Percentiles rank a stretch among this genome's conserved stretches.
Conservation (phyloP, 2,888 invertebrate species). For the Dichetophora obliterata region DNA sequence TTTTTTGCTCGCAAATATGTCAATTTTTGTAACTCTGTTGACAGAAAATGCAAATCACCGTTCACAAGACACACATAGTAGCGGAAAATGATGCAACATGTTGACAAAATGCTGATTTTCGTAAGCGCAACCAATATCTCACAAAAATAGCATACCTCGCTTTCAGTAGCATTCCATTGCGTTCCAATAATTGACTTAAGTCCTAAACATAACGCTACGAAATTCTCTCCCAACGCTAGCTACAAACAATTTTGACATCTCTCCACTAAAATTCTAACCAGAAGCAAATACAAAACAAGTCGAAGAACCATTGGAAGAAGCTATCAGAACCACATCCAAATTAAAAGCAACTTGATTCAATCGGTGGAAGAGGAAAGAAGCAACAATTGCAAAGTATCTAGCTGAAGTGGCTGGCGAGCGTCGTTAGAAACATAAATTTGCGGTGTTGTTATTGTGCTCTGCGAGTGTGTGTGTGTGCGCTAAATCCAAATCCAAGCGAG, state of each 20-base stretch:
- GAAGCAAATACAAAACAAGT: neutral
- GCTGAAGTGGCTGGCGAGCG: no score
- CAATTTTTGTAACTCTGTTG: no score
- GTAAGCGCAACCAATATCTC: neutral
- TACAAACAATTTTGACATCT: neutral
- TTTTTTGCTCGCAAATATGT: no score
- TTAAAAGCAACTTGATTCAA: neutral
- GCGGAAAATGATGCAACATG: no score
- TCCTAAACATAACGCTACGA: neutral
- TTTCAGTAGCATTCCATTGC: neutral
- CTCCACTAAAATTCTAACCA: neutral
- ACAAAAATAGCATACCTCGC: neutral
- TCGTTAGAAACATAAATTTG: neutral
- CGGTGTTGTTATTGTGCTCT: neutral
- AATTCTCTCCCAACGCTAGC: neutral
- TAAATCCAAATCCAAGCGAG: constrained; percentile 16
- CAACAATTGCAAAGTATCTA: neutral
- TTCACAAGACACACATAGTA: no score
- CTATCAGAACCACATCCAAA: neutral
- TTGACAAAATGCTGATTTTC: no score
- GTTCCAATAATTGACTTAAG: neutral
- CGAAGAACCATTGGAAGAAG: neutral
- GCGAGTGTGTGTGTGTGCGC: neutral
- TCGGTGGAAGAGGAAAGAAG: neutral
- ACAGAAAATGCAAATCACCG: no score